Conservation (phyloP, 2,888 invertebrate genomes). For the Cecidostiba fungosa region DNA sequence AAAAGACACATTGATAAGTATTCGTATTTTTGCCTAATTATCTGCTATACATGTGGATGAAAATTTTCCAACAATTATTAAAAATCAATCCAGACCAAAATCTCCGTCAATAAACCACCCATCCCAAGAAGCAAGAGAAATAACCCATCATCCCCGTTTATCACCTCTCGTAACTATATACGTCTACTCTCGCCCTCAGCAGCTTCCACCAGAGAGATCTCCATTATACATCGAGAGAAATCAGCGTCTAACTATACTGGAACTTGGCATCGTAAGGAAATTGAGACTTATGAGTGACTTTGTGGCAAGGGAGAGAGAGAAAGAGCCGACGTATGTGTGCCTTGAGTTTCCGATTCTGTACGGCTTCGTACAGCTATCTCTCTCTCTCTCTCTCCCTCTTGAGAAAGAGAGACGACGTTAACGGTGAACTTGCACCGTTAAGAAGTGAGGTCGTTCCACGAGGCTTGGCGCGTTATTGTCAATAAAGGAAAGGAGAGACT, state of each 20-base stretch:
- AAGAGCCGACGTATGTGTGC: not conserved
- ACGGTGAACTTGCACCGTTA: constrained; percentile 48
- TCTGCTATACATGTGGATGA: no score
- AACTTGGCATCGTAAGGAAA: constrained; percentile 36
- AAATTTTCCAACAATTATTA: no score
- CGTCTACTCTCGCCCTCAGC: not conserved
- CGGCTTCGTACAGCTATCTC: constrained; percentile 29
- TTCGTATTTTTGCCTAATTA: not conserved
- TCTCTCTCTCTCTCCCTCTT: not conserved
- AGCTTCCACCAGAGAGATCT: not conserved
- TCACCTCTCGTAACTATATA: not conserved
- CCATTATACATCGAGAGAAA: not conserved
- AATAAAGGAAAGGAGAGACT: constrained; percentile 52
- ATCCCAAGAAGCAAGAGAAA: no score
- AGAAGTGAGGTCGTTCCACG: constrained; percentile 36
- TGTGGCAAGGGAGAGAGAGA: not conserved
- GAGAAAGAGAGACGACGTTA: not conserved
- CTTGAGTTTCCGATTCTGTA: constrained; percentile 49
- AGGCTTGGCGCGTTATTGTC: constrained; percentile 51
- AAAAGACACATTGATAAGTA: no score
- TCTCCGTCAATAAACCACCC: not conserved
- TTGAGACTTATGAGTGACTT: constrained; percentile 32
- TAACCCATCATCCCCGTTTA: not conserved
- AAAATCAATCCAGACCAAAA: not conserved
- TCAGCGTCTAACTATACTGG: not conserved